Evolutionary conservation across 53 echinoderm and acorn worm species (phyloP).

Genomic region (Glandiceps talaboti): DNA sequence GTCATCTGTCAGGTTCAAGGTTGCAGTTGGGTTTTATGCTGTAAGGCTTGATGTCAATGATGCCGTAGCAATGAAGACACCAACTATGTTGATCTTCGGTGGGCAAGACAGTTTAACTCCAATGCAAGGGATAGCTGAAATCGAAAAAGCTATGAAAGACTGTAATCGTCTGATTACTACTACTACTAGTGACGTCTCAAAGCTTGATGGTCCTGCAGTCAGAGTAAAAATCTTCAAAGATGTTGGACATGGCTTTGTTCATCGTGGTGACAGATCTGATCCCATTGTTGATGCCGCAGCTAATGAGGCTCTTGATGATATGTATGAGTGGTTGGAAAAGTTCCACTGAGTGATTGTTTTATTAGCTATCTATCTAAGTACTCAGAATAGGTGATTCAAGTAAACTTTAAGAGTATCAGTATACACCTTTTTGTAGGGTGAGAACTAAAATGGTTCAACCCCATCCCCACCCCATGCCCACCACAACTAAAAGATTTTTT

Average conservation of each 20-base stretch:
- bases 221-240: neutral
- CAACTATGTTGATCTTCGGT: neutral
- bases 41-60: neutral
- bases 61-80: neutral
- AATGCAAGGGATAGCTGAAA: neutral
- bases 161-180: neutral
- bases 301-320: neutral
- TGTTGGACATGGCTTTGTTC: neutral
- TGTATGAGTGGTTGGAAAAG: neutral
- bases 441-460: too few relatives aligned
- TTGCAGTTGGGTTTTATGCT: neutral
- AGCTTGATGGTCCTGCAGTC: neutral
- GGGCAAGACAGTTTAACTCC: neutral
- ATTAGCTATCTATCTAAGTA: too few relatives aligned
- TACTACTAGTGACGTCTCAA: neutral
- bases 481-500: too few relatives aligned
- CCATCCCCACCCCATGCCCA: too few relatives aligned
- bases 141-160: neutral
- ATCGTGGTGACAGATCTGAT: neutral
- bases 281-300: neutral
- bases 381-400: too few relatives aligned
- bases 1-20: neutral
- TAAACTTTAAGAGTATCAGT: too few relatives aligned
- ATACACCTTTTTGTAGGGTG: too few relatives aligned
- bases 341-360: neutral